These are phyloP conservation scores for Tubulanus polymorphus DNA, from an alignment of 2,888 invertebrate genomes.

Conservation along the genomic window DNA sequence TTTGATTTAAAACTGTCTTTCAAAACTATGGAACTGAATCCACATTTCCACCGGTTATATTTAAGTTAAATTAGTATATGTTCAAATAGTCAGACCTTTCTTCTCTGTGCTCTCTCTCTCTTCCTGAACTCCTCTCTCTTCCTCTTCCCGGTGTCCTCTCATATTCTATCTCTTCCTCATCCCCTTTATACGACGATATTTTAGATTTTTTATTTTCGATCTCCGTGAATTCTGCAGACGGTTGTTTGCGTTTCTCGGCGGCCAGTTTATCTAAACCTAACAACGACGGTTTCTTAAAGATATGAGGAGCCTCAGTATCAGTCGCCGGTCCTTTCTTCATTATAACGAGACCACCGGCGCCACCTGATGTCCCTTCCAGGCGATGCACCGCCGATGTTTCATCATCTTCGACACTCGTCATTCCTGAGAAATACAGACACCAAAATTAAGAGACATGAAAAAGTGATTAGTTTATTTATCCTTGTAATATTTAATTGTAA, in stretches of 20 bases:
- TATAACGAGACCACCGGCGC: slow-evolving; percentile 47
- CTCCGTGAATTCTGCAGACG: slow-evolving; percentile 19
- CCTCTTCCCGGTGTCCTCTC: slow-evolving; percentile 12
- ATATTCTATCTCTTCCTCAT: slow-evolving; percentile 22
- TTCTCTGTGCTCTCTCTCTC: slow-evolving; percentile 10
- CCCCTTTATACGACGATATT: slow-evolving; percentile 38
- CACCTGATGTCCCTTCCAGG: slow-evolving; percentile 47
- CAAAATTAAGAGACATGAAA: neutral
- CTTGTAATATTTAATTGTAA: too few relatives aligned
- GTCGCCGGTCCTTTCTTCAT: slow-evolving; percentile 45
- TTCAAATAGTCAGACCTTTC: too few relatives aligned
- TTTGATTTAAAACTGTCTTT: too few relatives aligned
- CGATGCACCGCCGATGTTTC: slow-evolving; percentile 38
- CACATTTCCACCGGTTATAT: too few relatives aligned
- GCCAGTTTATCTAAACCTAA: slow-evolving; percentile 55
- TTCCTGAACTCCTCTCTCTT: slow-evolving; percentile 14
- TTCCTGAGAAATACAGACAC: neutral
- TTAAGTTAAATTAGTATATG: too few relatives aligned
- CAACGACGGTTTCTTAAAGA: slow-evolving; percentile 40
- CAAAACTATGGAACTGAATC: too few relatives aligned
- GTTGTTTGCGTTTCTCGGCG: slow-evolving; percentile 43
- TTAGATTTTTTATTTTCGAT: slow-evolving; percentile 35
- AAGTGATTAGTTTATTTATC: too few relatives aligned
- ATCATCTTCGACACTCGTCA: slow-evolving; percentile 27
- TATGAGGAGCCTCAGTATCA: slow-evolving; percentile 20